Conservation (phyloP, 2,797 vertebrate species). For the Vireo griseus region DNA sequence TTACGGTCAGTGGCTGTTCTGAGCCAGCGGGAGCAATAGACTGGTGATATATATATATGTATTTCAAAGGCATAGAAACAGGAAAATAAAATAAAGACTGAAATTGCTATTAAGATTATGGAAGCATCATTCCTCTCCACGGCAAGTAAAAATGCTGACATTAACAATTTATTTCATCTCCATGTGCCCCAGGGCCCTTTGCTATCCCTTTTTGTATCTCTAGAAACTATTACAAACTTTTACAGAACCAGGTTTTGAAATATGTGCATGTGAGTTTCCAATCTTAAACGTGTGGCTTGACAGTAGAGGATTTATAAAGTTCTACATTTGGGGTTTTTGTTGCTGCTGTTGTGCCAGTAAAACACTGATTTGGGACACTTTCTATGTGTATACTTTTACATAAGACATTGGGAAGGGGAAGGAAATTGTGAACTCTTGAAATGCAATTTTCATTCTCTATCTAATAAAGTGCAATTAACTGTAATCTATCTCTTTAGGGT, state of each 20-base stretch:
- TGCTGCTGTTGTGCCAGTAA: not conserved
- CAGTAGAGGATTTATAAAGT: not conserved
- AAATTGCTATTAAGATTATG: not conserved
- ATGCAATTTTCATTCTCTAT: not conserved
- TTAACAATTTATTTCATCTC: not conserved
- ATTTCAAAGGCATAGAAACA: not conserved
- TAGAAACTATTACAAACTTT: not conserved
- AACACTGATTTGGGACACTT: not conserved
- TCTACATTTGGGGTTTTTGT: not conserved
- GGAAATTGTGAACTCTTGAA: not conserved
- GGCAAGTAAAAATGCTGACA: not conserved
- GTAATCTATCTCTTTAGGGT: not conserved
- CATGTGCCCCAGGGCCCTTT: not conserved
- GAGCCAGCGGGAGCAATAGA: not conserved
- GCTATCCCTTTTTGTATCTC: not conserved
- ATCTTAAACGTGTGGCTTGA: not conserved
- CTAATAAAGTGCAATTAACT: not conserved
- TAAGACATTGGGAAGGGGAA: accelerated
- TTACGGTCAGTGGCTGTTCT: not conserved
- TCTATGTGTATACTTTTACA: not conserved
- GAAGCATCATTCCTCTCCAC: not conserved
- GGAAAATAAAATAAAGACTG: not conserved
- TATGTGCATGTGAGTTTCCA: not conserved
- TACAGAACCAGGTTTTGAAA: not conserved
- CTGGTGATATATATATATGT: not conserved